Evolutionary conservation across 2,113 vertebrate species (phyloP), one percentile per base, ranked within the genome.

Genomic region (Salminus brasiliensis): DNA sequence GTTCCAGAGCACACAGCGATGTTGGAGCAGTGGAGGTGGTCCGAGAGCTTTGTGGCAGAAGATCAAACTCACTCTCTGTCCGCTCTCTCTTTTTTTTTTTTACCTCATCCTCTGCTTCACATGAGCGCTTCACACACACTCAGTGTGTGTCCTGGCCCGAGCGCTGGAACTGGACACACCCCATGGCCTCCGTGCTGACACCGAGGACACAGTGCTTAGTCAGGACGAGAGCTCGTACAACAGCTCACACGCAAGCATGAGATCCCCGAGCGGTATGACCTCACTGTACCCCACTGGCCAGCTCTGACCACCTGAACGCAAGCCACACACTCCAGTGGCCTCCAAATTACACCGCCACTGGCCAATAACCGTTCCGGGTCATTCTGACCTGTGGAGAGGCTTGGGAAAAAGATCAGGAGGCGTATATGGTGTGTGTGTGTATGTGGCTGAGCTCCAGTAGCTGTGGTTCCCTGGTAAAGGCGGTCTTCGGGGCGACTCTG

Each of bases 61-160:
- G 41, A 78, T 82, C 76, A 77, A 80, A 66, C 74, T 34, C 55
- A n/a, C n/a, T 45, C 29, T 65, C 23, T 5, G 27, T 13, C 8
- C 18, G 2, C 18, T 74, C 27, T 68, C 36, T 74, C 34, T 36
- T 68, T 65, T n/a, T n/a, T n/a, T n/a, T n/a, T n/a, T n/a, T n/a
- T n/a, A n/a, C 32, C 34, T 25, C 41, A 41, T 59, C 76, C 67
- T 36, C 63, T 13, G 18, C 47, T 60, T 5, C 27, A 65, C 62
- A 60, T 52, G 62, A 82, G 32, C 62, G 69, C 76, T 59, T 71
- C 45, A 63, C 81, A 59, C 21, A 62, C 59, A 65, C 74, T 45
- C 76, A 75, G 78, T 85, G 81, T 83, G 81, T 81, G 72, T 85
- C 81, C 81, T 85, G 84, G 81, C 79, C 68, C n/a, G 36, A 8